Conservation (phyloP, 2,797 vertebrate species). For the Pangasius macronema region DNA sequence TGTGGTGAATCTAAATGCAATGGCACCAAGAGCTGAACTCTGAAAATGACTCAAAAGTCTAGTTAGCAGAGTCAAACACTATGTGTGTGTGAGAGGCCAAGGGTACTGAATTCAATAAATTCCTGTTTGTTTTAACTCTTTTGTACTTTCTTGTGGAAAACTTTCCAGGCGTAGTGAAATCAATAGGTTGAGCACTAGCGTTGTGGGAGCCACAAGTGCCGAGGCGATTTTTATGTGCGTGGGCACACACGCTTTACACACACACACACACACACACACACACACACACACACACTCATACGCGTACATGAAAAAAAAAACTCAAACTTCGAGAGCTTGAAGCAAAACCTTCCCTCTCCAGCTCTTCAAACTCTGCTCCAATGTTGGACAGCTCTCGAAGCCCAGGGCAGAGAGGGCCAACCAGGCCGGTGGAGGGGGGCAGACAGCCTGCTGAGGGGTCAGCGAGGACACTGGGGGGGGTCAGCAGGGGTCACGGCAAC, state of each 20-base stretch:
- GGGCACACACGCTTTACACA: slow-evolving; percentile 44
- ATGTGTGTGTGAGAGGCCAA: slow-evolving; percentile 46
- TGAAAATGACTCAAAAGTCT: slow-evolving; percentile 51
- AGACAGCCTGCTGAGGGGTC: slow-evolving; percentile 54
- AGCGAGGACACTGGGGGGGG: slow-evolving; percentile 52
- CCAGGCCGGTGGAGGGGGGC: slow-evolving; percentile 26
- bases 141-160: slow-evolving; percentile 56
- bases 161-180: slow-evolving; percentile 58
- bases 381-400: slow-evolving; percentile 27
- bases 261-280: slow-evolving; percentile 35
- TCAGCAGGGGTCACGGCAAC: slow-evolving; percentile 57
- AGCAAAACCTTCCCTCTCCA: slow-evolving; percentile 46
- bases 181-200: slow-evolving; percentile 58
- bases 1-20: background rate
- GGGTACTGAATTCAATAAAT: slow-evolving; percentile 64
- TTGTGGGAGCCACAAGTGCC: slow-evolving; percentile 50
- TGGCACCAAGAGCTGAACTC: slow-evolving; percentile 38
- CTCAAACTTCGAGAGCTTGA: slow-evolving; percentile 24
- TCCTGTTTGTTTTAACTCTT: slow-evolving; percentile 77
- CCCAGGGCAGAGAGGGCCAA: slow-evolving; percentile 38
- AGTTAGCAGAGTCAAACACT: slow-evolving; percentile 49
- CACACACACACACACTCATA: slow-evolving; percentile 31
- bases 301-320: background rate
- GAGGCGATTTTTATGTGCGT: slow-evolving; percentile 56
- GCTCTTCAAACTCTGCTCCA: slow-evolving; percentile 44